Conservation (phyloP, 2,888 invertebrate species). For the Boloria euphrosyne region DNA sequence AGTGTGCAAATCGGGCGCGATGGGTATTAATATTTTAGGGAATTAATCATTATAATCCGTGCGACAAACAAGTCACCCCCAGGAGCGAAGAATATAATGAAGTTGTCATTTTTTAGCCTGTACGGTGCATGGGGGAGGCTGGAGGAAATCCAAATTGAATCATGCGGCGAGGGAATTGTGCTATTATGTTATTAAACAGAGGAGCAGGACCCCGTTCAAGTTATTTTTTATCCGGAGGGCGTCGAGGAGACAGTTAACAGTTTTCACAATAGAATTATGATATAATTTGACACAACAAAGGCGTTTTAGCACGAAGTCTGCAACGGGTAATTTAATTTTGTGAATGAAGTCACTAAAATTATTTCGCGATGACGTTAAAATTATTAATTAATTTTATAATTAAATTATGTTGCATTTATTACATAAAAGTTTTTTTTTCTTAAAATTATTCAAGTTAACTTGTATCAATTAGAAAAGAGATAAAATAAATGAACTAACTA, state of each 20-base stretch:
- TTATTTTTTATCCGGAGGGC: conserved; percentile 76
- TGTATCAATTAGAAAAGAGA: too few relatives aligned
- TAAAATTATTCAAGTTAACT: too few relatives aligned
- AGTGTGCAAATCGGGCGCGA: conserved; percentile 76
- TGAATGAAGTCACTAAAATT: conserved; percentile 29
- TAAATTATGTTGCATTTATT: too few relatives aligned
- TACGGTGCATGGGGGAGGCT: conserved; percentile 76
- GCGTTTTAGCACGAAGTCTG: conserved; percentile 51
- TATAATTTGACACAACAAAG: conserved; percentile 78
- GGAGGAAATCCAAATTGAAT: conserved; percentile 86
- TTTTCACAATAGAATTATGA: conserved; percentile 82
- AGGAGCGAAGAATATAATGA: conserved; percentile 81
- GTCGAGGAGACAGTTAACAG: conserved; percentile 79
- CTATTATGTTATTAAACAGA: conserved; percentile 86
- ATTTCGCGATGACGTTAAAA: neutral
- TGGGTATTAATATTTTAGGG: conserved; percentile 80
- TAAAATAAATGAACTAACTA: too few relatives aligned
- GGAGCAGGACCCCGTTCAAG: conserved; percentile 80
- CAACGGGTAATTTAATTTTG: conserved; percentile 48
- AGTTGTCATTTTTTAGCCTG: conserved; percentile 82
- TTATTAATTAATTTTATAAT: too few relatives aligned
- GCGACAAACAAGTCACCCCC: conserved; percentile 79
- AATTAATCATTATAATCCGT: conserved; percentile 83
- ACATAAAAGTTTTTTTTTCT: too few relatives aligned
- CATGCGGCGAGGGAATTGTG: conserved; percentile 86